Evolutionary conservation across 2,113 vertebrate species (phyloP).

Genomic region (Perca fluviatilis): DNA sequence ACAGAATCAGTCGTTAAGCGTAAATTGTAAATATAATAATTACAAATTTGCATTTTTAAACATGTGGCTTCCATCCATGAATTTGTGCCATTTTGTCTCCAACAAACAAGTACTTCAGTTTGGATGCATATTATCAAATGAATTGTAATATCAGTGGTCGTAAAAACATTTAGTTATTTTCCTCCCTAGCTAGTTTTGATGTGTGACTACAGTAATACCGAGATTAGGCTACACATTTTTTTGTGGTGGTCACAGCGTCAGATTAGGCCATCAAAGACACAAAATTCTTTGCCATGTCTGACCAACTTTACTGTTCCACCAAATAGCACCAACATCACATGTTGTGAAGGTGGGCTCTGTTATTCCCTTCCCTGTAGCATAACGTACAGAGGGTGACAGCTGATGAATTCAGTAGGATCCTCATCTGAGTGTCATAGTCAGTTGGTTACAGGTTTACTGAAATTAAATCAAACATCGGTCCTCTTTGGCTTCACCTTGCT

Average conservation of each 20-base stretch:
- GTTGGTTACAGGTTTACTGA: background rate
- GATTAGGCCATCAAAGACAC: background rate
- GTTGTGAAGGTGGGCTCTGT: too few species aligned
- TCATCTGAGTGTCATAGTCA: background rate
- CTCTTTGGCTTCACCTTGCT: background rate
- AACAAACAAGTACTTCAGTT: too few species aligned
- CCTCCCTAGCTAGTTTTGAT: background rate
- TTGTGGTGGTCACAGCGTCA: background rate
- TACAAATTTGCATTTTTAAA: background rate
- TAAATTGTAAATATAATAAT: background rate
- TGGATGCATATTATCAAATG: too few species aligned
- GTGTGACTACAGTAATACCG: background rate
- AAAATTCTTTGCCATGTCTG: background rate
- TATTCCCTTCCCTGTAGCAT: too few species aligned
- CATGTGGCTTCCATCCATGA: background rate
- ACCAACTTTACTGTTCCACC: background rate
- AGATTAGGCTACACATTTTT: background rate
- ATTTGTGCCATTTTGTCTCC: background rate
- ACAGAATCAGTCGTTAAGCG: background rate
- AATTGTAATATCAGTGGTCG: background rate
- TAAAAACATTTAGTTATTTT: slow-evolving; percentile 5
- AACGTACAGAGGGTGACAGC: background rate
- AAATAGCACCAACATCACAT: background rate
- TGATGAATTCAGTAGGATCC: background rate
- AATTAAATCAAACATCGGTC: background rate